Base-by-base conservation (phyloP, 2,113 vertebrate genomes). In the Pantherophis guttatus region DNA sequence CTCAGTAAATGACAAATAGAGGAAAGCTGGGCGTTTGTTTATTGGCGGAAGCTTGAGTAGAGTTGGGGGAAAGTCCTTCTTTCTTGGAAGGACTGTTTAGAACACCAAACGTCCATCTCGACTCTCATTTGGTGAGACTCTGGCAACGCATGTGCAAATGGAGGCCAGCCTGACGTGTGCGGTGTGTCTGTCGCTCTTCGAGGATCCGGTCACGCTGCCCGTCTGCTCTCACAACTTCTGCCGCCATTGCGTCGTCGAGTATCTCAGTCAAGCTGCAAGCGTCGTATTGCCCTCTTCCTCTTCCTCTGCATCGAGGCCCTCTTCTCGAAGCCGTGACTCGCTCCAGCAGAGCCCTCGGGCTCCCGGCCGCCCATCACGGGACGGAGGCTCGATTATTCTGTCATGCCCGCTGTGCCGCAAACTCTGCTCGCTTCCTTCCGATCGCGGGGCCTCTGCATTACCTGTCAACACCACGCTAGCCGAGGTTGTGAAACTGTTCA, bases 211-310 rank as follows among this genome's bases (percentile, higher is more conserved):
- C 57, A 97, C 97, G 55, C 95, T 97, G 70, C 97, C 97, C 3
- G 59, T 90, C 17, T 97, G 97, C 90, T 97, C 97, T 39, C 97
- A 97, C 94, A 97, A 97, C 96, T 97, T 97, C 92, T 97, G 97
- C 94, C 95, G 96, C 62, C 21, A 50, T 62, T 97, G 97, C 91
- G 93, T 97, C 86, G 50, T 92, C 33, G 96, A 97, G 92, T 97
- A 95, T 26, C 53, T 96, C 86, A 7, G 29, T 65, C 87, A 57
- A 23, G 19, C 58, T 24, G 48, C 48, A 5, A 93, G 94, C 7
- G 91, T 91, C 33, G 94, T 91, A 3, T 92, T 91, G 48, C 5
- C 24, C 4, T 1, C 86, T 1, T 11, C 55, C 55, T 17, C 91
- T 3, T 11, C 90, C 2, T 87, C 95, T 23, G 23, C 92, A 89